These are phyloP conservation scores for Brachionus sp. DNA, from an alignment of 1,140 invertebrate species.

Conservation along the genomic window DNA sequence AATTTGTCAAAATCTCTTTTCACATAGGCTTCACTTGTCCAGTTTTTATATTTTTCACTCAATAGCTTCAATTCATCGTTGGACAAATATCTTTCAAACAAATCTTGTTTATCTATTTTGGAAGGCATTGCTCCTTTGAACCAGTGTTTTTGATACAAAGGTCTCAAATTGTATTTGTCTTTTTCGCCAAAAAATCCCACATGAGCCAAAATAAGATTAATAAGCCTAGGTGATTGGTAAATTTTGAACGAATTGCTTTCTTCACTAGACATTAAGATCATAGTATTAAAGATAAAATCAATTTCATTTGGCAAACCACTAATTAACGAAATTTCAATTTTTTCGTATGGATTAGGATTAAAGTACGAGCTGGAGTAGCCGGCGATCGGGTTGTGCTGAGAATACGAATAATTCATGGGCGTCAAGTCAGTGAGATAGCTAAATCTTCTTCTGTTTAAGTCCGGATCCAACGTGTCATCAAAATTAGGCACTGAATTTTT, in stretches of 20 bases:
- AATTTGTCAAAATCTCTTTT: not conserved
- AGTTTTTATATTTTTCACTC: not conserved
- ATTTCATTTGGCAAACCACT: slow-evolving; percentile 96
- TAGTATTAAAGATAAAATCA: slow-evolving; percentile 95
- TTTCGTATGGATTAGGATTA: slow-evolving; percentile 66
- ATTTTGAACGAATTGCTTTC: slow-evolving; percentile 80
- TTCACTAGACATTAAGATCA: slow-evolving; percentile 87
- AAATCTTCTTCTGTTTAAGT: slow-evolving; percentile 28
- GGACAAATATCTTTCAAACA: not conserved
- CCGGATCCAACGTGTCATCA: not conserved
- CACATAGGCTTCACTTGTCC: not conserved
- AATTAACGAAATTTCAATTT: slow-evolving; percentile 78
- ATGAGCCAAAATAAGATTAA: slow-evolving; percentile 84
- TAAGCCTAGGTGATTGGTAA: slow-evolving; percentile 74
- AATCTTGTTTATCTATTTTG: not conserved
- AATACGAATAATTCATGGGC: slow-evolving; percentile 75
- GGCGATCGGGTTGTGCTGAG: slow-evolving; percentile 70
- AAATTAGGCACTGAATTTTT: slow-evolving; percentile 23
- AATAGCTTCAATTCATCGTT: not conserved
- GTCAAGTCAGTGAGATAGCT: slow-evolving; percentile 21
- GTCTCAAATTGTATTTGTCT: slow-evolving; percentile 25
- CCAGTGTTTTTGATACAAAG: slow-evolving; percentile 38
- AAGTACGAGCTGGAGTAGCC: slow-evolving; percentile 44
- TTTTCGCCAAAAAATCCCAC: slow-evolving; percentile 72
- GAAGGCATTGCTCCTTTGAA: not conserved